These are phyloP conservation scores for Whitmania pigra DNA, from an alignment of 1,140 invertebrate species.

Conservation along the genomic window DNA sequence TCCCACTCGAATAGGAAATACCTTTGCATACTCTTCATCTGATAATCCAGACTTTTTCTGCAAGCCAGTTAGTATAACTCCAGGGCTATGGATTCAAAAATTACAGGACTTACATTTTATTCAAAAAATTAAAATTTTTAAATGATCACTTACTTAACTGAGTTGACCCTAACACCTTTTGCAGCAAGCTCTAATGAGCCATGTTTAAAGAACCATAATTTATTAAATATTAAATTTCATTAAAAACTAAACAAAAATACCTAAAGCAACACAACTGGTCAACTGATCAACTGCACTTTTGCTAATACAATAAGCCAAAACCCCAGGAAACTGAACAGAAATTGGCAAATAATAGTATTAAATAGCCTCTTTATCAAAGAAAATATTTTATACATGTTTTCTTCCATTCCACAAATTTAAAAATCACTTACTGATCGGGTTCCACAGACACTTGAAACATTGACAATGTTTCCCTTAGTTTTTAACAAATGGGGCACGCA, in stretches of 20 bases:
- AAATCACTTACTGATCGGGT: constrained; percentile 51
- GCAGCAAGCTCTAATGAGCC: constrained; percentile 52
- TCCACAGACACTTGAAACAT: constrained; percentile 77
- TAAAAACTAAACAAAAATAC: constrained; percentile 35
- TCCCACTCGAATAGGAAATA: too few species aligned
- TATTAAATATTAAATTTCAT: too few species aligned
- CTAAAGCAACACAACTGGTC: constrained; percentile 58
- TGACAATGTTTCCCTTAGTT: constrained; percentile 47
- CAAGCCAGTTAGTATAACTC: constrained; percentile 53
- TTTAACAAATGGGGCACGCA: constrained; percentile 64
- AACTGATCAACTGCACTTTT: constrained; percentile 81
- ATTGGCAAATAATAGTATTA: too few species aligned
- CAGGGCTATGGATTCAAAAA: constrained; percentile 46
- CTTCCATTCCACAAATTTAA: background rate
- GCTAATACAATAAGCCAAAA: constrained; percentile 66
- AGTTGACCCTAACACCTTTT: constrained; percentile 70
- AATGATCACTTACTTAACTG: constrained; percentile 52
- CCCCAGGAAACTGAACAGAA: constrained; percentile 40
- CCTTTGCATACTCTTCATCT: constrained; percentile 51
- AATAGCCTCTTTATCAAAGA: too few species aligned
- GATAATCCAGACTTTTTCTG: constrained; percentile 61
- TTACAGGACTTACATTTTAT: too few species aligned
- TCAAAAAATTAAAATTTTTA: too few species aligned
- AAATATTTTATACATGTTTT: too few species aligned
- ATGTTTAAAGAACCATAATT: too few species aligned